Evolutionary conservation across 2,113 vertebrate genomes (phyloP).

Genomic region (Dicentrarchus labrax): DNA sequence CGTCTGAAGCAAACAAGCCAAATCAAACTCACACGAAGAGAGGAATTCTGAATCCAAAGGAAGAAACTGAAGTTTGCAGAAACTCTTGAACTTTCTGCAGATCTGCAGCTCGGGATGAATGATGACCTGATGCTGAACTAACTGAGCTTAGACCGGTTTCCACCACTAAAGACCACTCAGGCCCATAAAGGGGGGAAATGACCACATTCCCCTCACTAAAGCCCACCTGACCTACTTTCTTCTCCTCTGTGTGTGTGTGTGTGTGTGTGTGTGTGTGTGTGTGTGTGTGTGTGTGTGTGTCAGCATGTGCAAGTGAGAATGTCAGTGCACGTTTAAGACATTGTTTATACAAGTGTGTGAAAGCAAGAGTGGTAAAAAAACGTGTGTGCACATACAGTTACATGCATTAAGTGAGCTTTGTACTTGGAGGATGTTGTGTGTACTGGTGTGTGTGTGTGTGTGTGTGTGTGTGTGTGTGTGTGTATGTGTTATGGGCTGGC

Average conservation of each 20-base stretch:
- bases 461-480: conserved; percentile 42
- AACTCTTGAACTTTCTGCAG: conserved; percentile 13
- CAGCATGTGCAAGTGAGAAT: conserved; percentile 1
- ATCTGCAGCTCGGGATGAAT: neutral
- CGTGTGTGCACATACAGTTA: neutral
- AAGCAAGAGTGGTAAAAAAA: conserved; percentile 5
- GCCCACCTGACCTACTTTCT: conserved; percentile 82
- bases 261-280: neutral
- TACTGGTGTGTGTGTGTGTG: conserved; percentile 25
- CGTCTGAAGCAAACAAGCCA: conserved; percentile 21
- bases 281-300: conserved; percentile 8
- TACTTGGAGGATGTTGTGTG: conserved; percentile 2
- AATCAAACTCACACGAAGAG: conserved; percentile 34
- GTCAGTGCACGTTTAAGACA: conserved; percentile 19
- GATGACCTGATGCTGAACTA: conserved; percentile 8
- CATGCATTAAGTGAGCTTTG: neutral
- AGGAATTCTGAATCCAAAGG: neutral
- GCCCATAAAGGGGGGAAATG: conserved; percentile 19
- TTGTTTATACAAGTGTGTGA: conserved; percentile 59
- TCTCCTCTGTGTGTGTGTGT: conserved; percentile 14
- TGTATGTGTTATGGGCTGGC: conserved; percentile 44
- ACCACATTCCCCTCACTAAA: conserved; percentile 18
- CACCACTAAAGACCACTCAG: conserved; percentile 7
- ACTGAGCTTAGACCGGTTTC: conserved; percentile 9
- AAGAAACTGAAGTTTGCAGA: conserved; percentile 1